A percentile compares a stretch with the other conserved stretches of the same genome.
Conservation (phyloP, 1,140 invertebrate species). For the Helicoverpa armigera region DNA sequence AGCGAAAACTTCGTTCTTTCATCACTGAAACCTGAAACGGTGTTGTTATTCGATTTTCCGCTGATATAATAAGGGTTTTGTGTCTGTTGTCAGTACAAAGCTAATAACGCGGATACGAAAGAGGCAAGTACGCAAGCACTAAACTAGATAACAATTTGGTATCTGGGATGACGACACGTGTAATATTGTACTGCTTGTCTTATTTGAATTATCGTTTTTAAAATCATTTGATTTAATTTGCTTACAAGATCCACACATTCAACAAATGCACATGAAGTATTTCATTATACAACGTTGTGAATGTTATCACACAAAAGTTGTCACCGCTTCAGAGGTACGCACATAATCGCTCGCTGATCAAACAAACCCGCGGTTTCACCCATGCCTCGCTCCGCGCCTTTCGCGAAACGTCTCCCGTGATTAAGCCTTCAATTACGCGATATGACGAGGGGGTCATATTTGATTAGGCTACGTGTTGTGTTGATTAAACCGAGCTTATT, state of each 20-base stretch:
- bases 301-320: constrained; percentile 56
- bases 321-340: constrained; percentile 54
- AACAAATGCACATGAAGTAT: background rate
- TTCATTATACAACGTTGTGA: constrained; percentile 31
- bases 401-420: constrained; percentile 77
- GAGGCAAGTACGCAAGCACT: background rate
- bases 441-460: constrained; percentile 85
- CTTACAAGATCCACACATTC: background rate
- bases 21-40: constrained; percentile 37
- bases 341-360: constrained; percentile 75
- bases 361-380: constrained; percentile 71
- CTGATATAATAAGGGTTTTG: constrained; percentile 14
- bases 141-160: no score
- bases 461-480: constrained; percentile 84
- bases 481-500: constrained; percentile 85
- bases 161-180: no score
- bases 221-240: background rate
- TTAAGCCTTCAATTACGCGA: constrained; percentile 84
- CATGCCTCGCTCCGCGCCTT: constrained; percentile 50
- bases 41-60: constrained; percentile 41
- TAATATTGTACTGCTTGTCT: no score
- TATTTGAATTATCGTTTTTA: background rate
- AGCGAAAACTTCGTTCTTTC: constrained; percentile 53
- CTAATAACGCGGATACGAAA: background rate
- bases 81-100: constrained; percentile 1